phyloP scores from a whole-genome alignment of 1,140 invertebrate species.

The Argopecten irradians region DNA sequence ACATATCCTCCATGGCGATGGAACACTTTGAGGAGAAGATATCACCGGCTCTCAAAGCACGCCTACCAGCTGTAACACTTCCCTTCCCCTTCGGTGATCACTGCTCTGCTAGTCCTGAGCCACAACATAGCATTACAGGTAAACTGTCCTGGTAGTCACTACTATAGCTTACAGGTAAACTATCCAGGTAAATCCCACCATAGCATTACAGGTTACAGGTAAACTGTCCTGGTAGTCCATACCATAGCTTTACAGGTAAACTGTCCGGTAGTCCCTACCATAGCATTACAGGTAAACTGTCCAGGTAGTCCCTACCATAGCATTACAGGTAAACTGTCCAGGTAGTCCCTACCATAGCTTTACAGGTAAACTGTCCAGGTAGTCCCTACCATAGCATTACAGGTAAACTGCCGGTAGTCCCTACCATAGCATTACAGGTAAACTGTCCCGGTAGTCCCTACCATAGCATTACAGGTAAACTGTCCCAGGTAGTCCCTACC shows the following conservation, averaged over 20 bases:
- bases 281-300: conserved; percentile 42
- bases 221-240: neutral
- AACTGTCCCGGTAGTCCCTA: neutral
- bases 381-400: conserved; percentile 42
- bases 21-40: conserved; percentile 97
- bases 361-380: neutral
- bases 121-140: conserved; percentile 33
- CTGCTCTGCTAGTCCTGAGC: conserved; percentile 37
- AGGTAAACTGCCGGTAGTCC: neutral
- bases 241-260: conserved; percentile 43
- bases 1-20: conserved; percentile 97
- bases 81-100: conserved; percentile 56
- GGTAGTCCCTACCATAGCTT: conserved; percentile 37
- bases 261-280: neutral
- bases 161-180: too few relatives aligned
- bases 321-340: conserved; percentile 33
- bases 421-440: conserved; percentile 44
- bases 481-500: neutral
- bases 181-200: neutral
- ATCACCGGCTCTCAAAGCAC: conserved; percentile 78
- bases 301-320: conserved; percentile 8
- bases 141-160: too few relatives aligned
- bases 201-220: too few relatives aligned
- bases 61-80: conserved; percentile 57
- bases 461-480: conserved; percentile 44